Conservation (phyloP, 2,888 invertebrate species). For the Diogma glabrata region DNA sequence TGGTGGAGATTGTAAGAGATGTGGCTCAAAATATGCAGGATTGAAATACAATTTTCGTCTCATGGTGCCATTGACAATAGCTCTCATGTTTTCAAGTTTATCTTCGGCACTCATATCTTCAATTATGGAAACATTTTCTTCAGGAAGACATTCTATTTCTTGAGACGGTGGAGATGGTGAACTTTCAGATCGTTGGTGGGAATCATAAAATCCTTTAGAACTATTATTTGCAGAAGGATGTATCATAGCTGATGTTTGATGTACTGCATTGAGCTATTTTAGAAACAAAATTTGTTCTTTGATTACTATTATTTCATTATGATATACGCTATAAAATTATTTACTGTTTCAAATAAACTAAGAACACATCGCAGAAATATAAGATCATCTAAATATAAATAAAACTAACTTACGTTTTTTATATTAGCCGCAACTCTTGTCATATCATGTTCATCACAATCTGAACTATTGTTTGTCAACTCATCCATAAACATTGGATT, state of each 20-base stretch:
- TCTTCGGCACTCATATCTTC: constrained; percentile 59
- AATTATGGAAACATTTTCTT: constrained; percentile 74
- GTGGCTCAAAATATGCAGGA: constrained; percentile 84
- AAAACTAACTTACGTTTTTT: constrained; percentile 32
- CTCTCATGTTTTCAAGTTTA: constrained; percentile 49
- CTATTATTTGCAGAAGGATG: constrained; percentile 42
- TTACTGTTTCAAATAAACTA: too few relatives aligned
- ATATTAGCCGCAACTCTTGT: constrained; percentile 22
- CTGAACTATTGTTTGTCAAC: constrained; percentile 51
- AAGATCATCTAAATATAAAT: too few relatives aligned
- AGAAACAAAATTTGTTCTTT: constrained; percentile 17
- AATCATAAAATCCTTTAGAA: constrained; percentile 19
- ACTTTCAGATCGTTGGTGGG: constrained; percentile 21
- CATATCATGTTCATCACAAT: constrained; percentile 40
- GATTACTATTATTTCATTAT: too few relatives aligned
- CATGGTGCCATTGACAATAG: constrained; percentile 53
- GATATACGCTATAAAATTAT: too few relatives aligned
- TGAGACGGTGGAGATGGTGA: constrained; percentile 29
- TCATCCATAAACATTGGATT: constrained; percentile 41
- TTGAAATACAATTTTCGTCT: constrained; percentile 77
- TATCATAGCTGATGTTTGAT: constrained; percentile 60
- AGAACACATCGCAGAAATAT: too few relatives aligned
- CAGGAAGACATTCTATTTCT: constrained; percentile 58
- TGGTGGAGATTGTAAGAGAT: constrained; percentile 77
- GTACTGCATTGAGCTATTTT: constrained; percentile 28